phyloP scores from a whole-genome alignment of 2,888 invertebrate species.

The Cosmia trapezina region DNA sequence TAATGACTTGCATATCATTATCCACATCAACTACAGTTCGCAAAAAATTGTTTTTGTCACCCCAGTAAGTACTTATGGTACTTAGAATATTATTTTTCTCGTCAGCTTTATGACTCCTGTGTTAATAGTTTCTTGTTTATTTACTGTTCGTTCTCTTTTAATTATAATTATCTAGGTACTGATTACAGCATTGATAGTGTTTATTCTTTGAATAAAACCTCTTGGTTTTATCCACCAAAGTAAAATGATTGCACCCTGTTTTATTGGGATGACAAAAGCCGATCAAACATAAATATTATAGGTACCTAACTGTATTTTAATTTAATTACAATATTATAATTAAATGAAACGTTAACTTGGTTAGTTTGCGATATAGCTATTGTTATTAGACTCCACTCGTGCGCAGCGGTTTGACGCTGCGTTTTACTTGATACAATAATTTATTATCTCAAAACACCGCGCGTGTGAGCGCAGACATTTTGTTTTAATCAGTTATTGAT shows the following conservation, averaged over 20 bases:
- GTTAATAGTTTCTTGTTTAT: conserved; percentile 53
- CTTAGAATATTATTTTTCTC: conserved; percentile 12
- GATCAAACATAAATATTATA: conserved; percentile 34
- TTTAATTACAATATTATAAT: conserved; percentile 53
- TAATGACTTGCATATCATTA: conserved; percentile 70
- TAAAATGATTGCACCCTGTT: not conserved
- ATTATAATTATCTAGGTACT: conserved; percentile 23
- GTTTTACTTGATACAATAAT: conserved; percentile 23
- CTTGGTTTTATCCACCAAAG: not conserved
- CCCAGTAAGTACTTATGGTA: conserved; percentile 53
- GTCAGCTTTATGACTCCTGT: conserved; percentile 34
- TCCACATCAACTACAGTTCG: conserved; percentile 53
- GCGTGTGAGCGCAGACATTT: conserved; percentile 7
- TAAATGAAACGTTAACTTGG: conserved; percentile 50
- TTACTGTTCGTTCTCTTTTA: conserved; percentile 23
- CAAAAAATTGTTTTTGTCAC: conserved; percentile 55
- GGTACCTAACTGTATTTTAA: conserved; percentile 49
- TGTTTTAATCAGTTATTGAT: conserved; percentile 65
- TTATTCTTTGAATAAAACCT: conserved; percentile 17
- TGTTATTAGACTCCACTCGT: conserved; percentile 31
- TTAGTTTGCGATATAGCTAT: conserved; percentile 59
- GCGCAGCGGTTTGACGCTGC: conserved; percentile 25
- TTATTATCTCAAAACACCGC: conserved; percentile 27
- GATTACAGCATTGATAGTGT: conserved; percentile 10
- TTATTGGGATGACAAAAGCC: conserved; percentile 61